Evolutionary conservation across 2,113 vertebrate species (phyloP).

Genomic region (Festucalex cinctus): DNA sequence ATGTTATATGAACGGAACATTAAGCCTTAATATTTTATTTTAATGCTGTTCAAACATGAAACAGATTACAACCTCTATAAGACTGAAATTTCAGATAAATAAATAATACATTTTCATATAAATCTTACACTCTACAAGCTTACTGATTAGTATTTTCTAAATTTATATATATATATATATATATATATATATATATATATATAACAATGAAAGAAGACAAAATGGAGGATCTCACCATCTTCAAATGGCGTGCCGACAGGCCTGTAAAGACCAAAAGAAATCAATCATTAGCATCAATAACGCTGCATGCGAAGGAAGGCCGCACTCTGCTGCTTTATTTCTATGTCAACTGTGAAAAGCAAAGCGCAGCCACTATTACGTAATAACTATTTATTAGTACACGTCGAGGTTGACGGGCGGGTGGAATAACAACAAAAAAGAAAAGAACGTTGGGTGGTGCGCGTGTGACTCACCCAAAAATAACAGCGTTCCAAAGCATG

Average conservation of each 20-base stretch:
- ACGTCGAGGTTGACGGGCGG: not conserved
- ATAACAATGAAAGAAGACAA: not conserved
- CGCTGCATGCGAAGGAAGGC: not conserved
- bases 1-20: no score
- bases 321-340: not conserved
- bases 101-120: no score
- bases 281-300: not conserved
- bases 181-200: no score
- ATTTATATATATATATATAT: no score
- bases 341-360: not conserved
- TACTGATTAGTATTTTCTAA: no score
- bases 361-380: not conserved
- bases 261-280: constrained; percentile 67
- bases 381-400: constrained; percentile 6
- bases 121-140: no score
- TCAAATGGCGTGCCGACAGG: constrained; percentile 98
- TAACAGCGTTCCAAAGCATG: constrained; percentile 99
- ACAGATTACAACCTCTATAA: no score
- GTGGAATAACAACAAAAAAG: not conserved
- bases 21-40: no score
- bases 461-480: constrained; percentile 89
- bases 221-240: constrained; percentile 83
- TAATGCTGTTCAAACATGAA: no score
- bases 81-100: no score
- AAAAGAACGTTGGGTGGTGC: not conserved